Evolutionary conservation across 2,113 vertebrate species (phyloP), one percentile per base, ranked within the genome.

Genomic region (Malurus cyaneus): DNA sequence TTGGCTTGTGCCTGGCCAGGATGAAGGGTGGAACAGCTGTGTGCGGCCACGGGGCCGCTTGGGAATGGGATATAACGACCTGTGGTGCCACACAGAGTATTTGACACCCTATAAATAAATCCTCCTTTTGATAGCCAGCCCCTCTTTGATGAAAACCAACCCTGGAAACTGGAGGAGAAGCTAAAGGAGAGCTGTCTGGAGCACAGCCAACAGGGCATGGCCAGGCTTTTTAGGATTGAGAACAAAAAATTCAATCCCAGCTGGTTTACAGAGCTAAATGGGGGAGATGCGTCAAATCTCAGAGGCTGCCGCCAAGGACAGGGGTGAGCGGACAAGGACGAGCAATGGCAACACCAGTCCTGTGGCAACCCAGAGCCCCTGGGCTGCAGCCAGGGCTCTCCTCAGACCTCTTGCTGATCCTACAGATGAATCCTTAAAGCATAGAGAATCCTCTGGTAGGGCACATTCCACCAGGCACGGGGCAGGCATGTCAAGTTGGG

Each of bases 31-130:
- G 81, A 93, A 94, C 97, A 96, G 94, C 96, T 96, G 94, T 96
- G 91, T 78, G 77, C 1, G 1, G 83, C 88, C 89, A 80, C 0
- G 0, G 57, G 71, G 49, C 29, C 1, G 1, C 62, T 86, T 5
- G 8, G 82, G 41, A 92, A 81, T 16, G 11, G 93, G 64, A 49
- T 88, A 95, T 92, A 95, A 93, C 23, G n/a, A 89, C 86, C 88
- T 32, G 65, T 12, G 32, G 78, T 96, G 90, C 94, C 92, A 88
- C 96, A 92, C 86, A 70, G 96, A 88, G 96, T 96, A 98, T 97
- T 97, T 98, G 96, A 97, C 89, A 96, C 95, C 96, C 98, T 98
- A 98, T 98, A 98, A 98, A 98, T 98, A 98, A 97, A 97, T 85
- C 81, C 88, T 78, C 86, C 76, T 91, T 95, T 94, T 80, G 92